A percentile compares a stretch with the other conserved stretches of the same genome.
These are phyloP conservation scores for Pachycephala philippinensis DNA, from an alignment of 2,113 vertebrate genomes.

Conservation along the genomic window DNA sequence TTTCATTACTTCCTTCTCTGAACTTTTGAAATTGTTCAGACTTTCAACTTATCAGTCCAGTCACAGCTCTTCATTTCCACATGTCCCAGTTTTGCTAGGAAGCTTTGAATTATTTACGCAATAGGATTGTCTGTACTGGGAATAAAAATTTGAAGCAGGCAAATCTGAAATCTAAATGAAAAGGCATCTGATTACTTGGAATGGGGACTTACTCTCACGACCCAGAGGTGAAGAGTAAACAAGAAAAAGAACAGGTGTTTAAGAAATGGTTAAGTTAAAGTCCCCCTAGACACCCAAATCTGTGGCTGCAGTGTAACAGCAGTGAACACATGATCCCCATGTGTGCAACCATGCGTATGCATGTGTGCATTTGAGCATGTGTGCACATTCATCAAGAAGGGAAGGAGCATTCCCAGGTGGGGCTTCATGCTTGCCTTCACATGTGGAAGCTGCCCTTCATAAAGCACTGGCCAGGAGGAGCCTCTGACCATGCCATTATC, in stretches of 20 bases:
- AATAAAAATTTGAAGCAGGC: neutral
- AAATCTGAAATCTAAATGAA: neutral
- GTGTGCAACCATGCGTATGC: rapidly evolving
- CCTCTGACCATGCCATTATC: neutral
- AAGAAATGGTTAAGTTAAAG: neutral
- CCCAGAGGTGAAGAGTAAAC: neutral
- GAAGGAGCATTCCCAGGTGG: neutral
- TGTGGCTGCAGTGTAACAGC: neutral
- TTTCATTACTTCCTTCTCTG: neutral
- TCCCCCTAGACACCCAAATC: too few species aligned
- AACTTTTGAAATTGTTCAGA: neutral
- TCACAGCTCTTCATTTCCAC: neutral
- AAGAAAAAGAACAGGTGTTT: neutral
- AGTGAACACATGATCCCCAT: neutral
- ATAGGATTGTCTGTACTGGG: neutral
- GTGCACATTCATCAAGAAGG: neutral
- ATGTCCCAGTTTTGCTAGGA: neutral
- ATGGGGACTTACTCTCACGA: neutral
- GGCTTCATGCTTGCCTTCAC: neutral
- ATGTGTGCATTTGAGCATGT: neutral
- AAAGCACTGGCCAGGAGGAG: neutral
- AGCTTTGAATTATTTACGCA: neutral
- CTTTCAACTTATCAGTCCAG: neutral
- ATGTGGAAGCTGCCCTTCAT: neutral
- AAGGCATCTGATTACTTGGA: neutral